These are phyloP conservation scores for Polymixis flavicincta DNA, from an alignment of 2,888 invertebrate species.

Conservation along the genomic window DNA sequence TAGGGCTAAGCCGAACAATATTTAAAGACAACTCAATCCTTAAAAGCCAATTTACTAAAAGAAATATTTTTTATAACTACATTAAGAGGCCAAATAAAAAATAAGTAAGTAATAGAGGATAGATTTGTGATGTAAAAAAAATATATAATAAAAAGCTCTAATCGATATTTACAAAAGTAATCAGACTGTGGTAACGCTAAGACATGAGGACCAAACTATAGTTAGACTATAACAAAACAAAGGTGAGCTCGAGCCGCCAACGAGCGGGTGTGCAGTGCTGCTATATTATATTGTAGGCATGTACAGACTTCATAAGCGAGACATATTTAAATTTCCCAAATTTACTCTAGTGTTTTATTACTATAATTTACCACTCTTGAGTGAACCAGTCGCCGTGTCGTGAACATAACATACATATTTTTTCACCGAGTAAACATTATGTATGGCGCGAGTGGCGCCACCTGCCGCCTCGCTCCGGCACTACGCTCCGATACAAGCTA, in stretches of 20 bases:
- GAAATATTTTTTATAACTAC: slow-evolving; percentile 77
- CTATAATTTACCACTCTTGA: slow-evolving; percentile 74
- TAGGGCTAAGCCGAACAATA: slow-evolving; percentile 81
- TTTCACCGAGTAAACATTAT: slow-evolving; percentile 69
- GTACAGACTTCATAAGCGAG: slow-evolving; percentile 70
- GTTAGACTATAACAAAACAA: slow-evolving; percentile 54
- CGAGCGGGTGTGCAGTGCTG: slow-evolving; percentile 39
- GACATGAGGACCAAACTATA: slow-evolving; percentile 65
- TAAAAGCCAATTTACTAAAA: slow-evolving; percentile 76
- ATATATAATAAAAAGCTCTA: slow-evolving; percentile 78
- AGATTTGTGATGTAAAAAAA: slow-evolving; percentile 78
- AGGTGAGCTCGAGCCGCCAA: background rate
- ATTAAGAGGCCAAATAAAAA: slow-evolving; percentile 78
- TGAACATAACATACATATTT: slow-evolving; percentile 65
- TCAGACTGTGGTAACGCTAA: slow-evolving; percentile 81
- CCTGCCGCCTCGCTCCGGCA: slow-evolving; percentile 35
- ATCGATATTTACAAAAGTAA: slow-evolving; percentile 83
- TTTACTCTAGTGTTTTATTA: slow-evolving; percentile 73
- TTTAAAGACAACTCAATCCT: slow-evolving; percentile 73
- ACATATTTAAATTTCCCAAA: slow-evolving; percentile 67
- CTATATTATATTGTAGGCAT: slow-evolving; percentile 61
- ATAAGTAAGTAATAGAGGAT: slow-evolving; percentile 71
- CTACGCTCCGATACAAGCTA: slow-evolving; percentile 67
- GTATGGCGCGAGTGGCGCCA: slow-evolving; percentile 55
- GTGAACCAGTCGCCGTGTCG: slow-evolving; percentile 78